Conservation (phyloP, 2,113 vertebrate genomes). For the Tamias sibiricus region DNA sequence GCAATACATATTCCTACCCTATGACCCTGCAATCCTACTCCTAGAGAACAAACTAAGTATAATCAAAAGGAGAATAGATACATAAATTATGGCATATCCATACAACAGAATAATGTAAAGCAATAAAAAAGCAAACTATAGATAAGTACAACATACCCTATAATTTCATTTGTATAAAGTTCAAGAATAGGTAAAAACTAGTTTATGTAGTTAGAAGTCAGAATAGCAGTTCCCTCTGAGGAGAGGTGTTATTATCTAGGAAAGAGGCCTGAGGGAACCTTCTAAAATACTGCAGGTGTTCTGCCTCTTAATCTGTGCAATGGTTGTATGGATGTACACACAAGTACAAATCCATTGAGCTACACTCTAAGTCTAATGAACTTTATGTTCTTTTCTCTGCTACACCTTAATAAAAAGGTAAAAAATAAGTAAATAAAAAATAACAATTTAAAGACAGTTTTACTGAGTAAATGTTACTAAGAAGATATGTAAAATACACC, state of each 20-base stretch:
- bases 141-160: neutral
- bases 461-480: slow-evolving; percentile 9
- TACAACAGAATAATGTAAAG: neutral
- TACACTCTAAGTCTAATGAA: neutral
- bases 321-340: neutral
- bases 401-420: neutral
- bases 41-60: neutral
- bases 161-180: neutral
- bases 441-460: neutral
- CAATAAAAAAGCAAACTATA: slow-evolving; percentile 26
- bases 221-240: neutral
- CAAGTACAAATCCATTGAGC: neutral
- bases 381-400: neutral
- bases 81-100: neutral
- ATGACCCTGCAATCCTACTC: neutral
- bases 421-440: neutral
- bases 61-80: neutral
- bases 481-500: neutral
- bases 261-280: neutral
- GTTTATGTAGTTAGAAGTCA: neutral
- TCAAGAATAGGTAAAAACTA: neutral
- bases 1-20: neutral
- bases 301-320: neutral
- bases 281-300: neutral
- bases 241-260: neutral